Evolutionary conservation across 2,113 vertebrate species (phyloP), one percentile per base, ranked within the genome.

Genomic region (Cinclus mexicanus): DNA sequence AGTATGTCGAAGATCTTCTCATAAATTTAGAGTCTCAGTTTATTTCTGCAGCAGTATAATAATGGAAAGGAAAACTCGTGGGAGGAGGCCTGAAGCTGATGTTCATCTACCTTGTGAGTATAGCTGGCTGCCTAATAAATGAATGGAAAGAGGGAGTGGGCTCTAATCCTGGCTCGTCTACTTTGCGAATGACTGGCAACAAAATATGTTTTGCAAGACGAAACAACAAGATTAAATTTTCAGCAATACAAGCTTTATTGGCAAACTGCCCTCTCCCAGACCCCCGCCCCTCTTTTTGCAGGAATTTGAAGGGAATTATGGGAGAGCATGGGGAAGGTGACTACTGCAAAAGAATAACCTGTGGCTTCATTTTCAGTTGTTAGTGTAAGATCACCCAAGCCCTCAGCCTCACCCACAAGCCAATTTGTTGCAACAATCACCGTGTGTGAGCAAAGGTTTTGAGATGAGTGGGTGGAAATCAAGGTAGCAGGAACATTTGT

Each of bases 191-290:
- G 42, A 69, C 33, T 81, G 52, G 44, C 65, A 81, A 78, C 41
- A 78, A 93, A 94, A 35, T 50, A 67, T 0, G 9, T 33, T 78
- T 93, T 84, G 39, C 33, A 42, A 10, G 17, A 39, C 8, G 29
- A 75, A 95, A 82, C 6, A 71, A 59, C 12, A 50, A 83, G 67
- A 81, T 14, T 5, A 57, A 42, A 42, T 70, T 63, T 69, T 70
- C 56, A 75, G 16, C 12, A 42, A n/a, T 6, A 15, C 5, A 59
- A 46, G 14, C 6, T 61, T 81, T 42, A 46, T 10, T 84, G 64
- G 42, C 65, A 74, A 39, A 69, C 29, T 60, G 3, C 17, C 4
- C 3, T 7, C 4, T 0, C 0, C 7, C 3, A 11, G 21, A n/a
- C 20, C 8, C 31, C 18, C 33, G 10, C 23, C 24, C 10, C 35